Base-by-base conservation (phyloP, 2,113 vertebrate species). In the Camelus dromedarius region DNA sequence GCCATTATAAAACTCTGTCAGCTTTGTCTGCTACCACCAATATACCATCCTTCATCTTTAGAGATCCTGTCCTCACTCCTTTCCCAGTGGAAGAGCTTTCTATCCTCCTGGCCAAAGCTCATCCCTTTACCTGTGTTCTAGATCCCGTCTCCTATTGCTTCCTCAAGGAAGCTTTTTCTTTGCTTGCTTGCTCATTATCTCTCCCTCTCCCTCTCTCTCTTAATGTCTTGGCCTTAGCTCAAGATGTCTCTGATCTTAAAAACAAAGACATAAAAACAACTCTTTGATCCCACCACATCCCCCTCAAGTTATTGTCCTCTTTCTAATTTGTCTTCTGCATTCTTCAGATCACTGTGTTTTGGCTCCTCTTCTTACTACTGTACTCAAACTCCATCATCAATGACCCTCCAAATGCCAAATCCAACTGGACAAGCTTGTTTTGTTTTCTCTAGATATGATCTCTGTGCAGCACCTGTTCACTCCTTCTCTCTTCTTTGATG, bases 181-280 rank as follows among this genome's bases (percentile, higher is more conserved):
- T 84, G 84, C n/a, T 60, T 60, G 10, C 50, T 30, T 66, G 58
- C 26, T 91, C 75, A 81, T 50, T 58, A 81, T 64, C 67, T 86
- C 38, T 64, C 8, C 67, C 16, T 52, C 38, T 64, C 67, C 81
- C 38, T 64, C 8, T 73, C 16, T 52, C 38, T 75, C 72, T 11
- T 58, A 30, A 56, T 66, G 11, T 46, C 32, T 42, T 42, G 28
- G 9, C 38, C 66, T 89, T 80, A 58, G 32, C 20, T 80, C 73
- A 93, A 76, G 67, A 75, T 26, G 80, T n/a, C 48, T 84, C 13
- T 52, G 81, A 75, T 62, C 60, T 60, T 81, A 75, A 89, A 89
- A 70, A 85, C 56, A 84, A 66, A 89, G 62, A 64, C 30, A 83
- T 6, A 64, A 88, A 79, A 81, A 85, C 66, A 79, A 38, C 10